Base-by-base conservation (phyloP, 2,888 invertebrate genomes). In the Alloplasta piceator region DNA sequence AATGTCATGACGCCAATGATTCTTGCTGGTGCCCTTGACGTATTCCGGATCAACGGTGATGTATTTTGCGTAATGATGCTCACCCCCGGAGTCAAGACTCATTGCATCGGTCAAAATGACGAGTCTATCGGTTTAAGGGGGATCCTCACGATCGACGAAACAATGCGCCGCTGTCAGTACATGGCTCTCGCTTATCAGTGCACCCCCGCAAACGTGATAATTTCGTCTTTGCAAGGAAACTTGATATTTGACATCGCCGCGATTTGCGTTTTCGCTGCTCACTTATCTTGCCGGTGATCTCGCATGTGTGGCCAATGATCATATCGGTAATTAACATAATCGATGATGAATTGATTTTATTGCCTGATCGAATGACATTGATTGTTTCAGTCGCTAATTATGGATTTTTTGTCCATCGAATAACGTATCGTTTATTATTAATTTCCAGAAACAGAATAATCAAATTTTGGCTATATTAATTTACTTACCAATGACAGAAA, bases 121-220 rank as follows among this genome's bases (percentile, higher is more conserved):
- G 9, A 85, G 26, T 7, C 67, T 77, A 4, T 73, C 52, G 3
- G 71, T 78, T 61, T 78, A 82, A 10, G 82, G 77, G n/a, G 72
- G 39, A 12, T 75, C 67, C 43, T 61, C 67, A 6, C 67, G 67
- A 16, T 67, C 55, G 26, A 79, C 48, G 58, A 86, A 80, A 76
- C 87, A 88, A 77, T 88, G 88, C 38, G 88, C 88, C 38, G 88
- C 88, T 1, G 87, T 87, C 5, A 88, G 77, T 12, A 88, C 81
- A 74, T 86, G 86, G 38, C 73, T 64, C 10, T 81, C 73, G 36
- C 80, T 82, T n/a, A 88, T 85, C 16, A 88, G 80, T 7, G 87
- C 70, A 50, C 88, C 88, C 6, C 88, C 87, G 58, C 88, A 88
- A 36, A 78, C 75, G 41, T 85, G 84, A 38, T 58, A 38, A 50